Conservation (phyloP, 1,140 invertebrate genomes). For the Drosophila pseudoananassae region DNA sequence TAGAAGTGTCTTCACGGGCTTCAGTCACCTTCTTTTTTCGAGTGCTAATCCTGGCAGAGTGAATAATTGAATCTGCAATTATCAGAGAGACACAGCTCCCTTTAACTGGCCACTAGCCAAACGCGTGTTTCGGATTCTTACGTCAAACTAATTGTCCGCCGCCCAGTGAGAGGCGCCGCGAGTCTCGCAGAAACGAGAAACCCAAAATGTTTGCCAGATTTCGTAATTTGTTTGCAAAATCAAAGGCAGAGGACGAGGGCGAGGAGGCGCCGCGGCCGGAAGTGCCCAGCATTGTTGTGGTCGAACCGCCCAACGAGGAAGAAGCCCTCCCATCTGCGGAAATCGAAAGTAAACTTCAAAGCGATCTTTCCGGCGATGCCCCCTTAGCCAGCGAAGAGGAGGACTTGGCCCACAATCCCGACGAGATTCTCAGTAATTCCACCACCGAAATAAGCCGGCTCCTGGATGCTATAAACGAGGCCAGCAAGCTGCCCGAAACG, state of each 20-base stretch:
- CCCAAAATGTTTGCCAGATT: constrained; percentile 76
- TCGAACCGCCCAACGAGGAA: constrained; percentile 31
- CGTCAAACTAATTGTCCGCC: constrained; percentile 61
- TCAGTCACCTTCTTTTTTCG: neutral
- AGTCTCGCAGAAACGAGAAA: neutral
- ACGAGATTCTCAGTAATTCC: constrained; percentile 46
- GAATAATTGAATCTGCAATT: constrained; percentile 64
- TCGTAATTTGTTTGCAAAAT: constrained; percentile 79
- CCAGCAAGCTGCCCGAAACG: constrained; percentile 46
- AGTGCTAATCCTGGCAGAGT: constrained; percentile 44
- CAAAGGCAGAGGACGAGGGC: constrained; percentile 49
- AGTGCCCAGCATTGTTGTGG: constrained; percentile 62
- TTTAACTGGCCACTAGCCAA: constrained; percentile 66
- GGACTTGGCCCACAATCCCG: constrained; percentile 27
- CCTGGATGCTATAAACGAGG: constrained; percentile 56
- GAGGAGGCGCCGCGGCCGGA: constrained; percentile 1
- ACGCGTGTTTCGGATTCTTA: constrained; percentile 64
- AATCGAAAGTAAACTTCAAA: constrained; percentile 1
- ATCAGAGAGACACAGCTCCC: constrained; percentile 34
- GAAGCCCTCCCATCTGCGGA: neutral
- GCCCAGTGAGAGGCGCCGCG: constrained; percentile 21
- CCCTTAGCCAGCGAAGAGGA: constrained; percentile 65
- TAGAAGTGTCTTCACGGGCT: constrained; percentile 42
- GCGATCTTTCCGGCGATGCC: constrained; percentile 18
- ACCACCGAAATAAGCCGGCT: constrained; percentile 53